Conservation (phyloP, 2,113 vertebrate genomes). For the Euleptes europaea region DNA sequence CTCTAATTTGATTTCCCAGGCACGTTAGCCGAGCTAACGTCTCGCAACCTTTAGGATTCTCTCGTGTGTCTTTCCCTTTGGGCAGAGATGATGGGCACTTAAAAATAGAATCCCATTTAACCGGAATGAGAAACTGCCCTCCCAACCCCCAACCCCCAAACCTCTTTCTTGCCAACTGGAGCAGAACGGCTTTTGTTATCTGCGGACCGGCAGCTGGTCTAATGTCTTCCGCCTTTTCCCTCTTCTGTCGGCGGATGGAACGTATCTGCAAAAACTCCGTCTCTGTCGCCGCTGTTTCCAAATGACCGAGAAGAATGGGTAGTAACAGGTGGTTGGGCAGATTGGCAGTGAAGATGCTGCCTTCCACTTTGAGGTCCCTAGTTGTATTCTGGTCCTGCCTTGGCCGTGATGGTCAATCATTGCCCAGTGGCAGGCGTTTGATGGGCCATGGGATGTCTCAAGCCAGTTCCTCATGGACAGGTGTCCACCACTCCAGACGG, state of each 20-base stretch:
- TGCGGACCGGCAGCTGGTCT: not conserved
- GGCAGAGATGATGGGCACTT: not conserved
- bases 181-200: not conserved
- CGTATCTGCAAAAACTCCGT: not conserved
- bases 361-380: not conserved
- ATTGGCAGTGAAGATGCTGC: constrained; percentile 23
- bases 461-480: not conserved
- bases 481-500: fast-evolving
- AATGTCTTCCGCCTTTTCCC: not conserved
- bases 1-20: not conserved
- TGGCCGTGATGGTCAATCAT: not conserved
- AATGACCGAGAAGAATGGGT: fast-evolving
- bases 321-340: constrained; percentile 55
- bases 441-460: not conserved
- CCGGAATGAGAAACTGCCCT: not conserved
- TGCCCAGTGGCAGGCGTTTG: constrained; percentile 30
- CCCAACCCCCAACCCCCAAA: not conserved
- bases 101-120: not conserved
- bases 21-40: not conserved
- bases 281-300: not conserved
- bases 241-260: fast-evolving
- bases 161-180: not conserved
- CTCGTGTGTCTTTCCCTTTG: fast-evolving
- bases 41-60: fast-evolving
- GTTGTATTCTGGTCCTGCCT: not conserved